Percentiles rank a stretch among this genome's conserved stretches.
Evolutionary conservation across 2,888 invertebrate genomes (phyloP).

Genomic region (Psococerastis gibbosa): DNA sequence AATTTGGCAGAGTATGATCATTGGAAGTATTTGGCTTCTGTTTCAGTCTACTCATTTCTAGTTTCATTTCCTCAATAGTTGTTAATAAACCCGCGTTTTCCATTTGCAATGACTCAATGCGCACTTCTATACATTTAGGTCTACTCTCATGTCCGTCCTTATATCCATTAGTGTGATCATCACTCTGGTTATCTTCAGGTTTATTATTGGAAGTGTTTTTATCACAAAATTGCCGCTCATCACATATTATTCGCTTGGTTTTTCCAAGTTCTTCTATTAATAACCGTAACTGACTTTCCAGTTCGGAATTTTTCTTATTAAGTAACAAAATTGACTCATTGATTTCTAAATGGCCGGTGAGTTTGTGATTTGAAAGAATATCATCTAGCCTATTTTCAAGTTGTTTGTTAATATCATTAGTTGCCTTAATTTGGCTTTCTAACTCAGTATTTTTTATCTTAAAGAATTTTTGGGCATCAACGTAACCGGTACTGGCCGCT

Average conservation of each 20-base stretch:
- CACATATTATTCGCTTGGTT: too few relatives aligned
- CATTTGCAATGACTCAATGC: constrained; percentile 4
- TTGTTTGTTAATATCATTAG: constrained; percentile 10
- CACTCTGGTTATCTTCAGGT: constrained; percentile 7
- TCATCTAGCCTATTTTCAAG: neutral
- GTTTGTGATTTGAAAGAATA: neutral
- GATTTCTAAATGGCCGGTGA: neutral
- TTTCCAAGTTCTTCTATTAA: constrained; percentile 10
- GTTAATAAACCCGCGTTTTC: constrained; percentile 11
- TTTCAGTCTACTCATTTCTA: neutral
- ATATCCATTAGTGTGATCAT: constrained; percentile 7
- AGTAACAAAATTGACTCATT: constrained; percentile 6
- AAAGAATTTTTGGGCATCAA: too few relatives aligned
- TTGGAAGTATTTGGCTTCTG: neutral
- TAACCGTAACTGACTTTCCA: constrained; percentile 9
- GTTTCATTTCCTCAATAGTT: constrained; percentile 8
- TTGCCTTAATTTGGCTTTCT: constrained; percentile 9
- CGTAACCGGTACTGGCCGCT: too few relatives aligned
- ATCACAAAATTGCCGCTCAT: too few relatives aligned
- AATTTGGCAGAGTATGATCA: neutral
- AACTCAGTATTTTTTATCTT: constrained; percentile 9
- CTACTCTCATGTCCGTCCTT: too few relatives aligned
- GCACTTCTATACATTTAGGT: too few relatives aligned
- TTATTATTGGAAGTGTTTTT: neutral
- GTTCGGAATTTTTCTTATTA: constrained; percentile 9